Evolutionary conservation across 1,140 invertebrate genomes (phyloP), one percentile per base, ranked within the genome.

Genomic region (Spodoptera frugiperda): DNA sequence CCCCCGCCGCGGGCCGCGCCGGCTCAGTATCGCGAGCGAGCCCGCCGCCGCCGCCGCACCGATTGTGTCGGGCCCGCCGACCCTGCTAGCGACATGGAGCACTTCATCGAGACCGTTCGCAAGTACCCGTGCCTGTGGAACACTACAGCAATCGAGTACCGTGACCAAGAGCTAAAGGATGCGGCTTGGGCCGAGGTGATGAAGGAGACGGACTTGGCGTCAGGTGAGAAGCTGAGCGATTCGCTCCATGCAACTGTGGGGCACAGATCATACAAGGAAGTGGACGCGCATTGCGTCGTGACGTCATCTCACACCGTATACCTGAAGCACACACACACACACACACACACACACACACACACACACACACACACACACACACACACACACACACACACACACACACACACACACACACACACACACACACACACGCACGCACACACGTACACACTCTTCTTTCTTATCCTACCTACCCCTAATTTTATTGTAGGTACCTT

Each of bases 121-220:
- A 85, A 86, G 82, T 92, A 91, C 85, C 89, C 90, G 15, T 93
- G 91, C 87, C 90, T 93, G 67, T 93, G 91, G 91, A 91, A 93
- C 84, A 91, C 88, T 73, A 87, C 88, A 25, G 89, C 91, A 81
- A 88, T 91, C 83, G 91, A 92, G 84, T 93, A 92, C 80, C 85
- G 90, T 79, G 91, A 93, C 84, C 91, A 91, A 83, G 91, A 93
- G 87, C 86, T 93, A 21, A 93, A 93, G 84, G 91, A 93, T 81
- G 90, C 91, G 21, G 91, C 91, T 65, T 93, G 91, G 91, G 82
- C 86, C 44, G 91, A 93, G 80, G 90, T 93, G 65, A 89, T 93
- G 87, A 92, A 92, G 87, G 91, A 93, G 82, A 91, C 91, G n/a
- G 88, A 89, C 81, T 82, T 92, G 33, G 83, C 89, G 11, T 92